phyloP scores from a whole-genome alignment of 2,113 vertebrate genomes.

The Epinephelus moara region DNA sequence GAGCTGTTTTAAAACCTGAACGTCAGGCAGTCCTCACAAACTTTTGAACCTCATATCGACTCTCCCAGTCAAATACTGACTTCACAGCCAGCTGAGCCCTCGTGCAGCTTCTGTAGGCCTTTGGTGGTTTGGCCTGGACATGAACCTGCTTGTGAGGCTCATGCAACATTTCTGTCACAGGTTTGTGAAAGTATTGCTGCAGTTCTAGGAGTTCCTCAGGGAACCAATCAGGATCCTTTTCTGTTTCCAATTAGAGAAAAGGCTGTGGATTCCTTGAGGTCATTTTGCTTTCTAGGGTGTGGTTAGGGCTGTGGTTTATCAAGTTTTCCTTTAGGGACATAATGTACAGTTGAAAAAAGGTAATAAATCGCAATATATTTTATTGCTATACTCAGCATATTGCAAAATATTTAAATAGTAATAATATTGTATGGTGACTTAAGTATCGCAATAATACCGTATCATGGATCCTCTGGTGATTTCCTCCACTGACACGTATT shows the following conservation, averaged over 20 bases:
- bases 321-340: no score
- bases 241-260: not conserved
- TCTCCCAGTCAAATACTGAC: not conserved
- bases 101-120: not conserved
- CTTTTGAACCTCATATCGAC: not conserved
- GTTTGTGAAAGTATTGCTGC: not conserved
- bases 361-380: no score
- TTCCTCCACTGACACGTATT: not conserved
- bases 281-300: not conserved
- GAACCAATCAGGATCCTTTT: not conserved
- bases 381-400: no score
- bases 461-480: no score
- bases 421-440: no score
- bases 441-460: no score
- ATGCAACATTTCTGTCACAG: not conserved
- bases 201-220: constrained; percentile 7
- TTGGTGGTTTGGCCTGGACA: not conserved
- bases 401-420: no score
- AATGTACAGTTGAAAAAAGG: no score
- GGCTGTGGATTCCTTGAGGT: not conserved
- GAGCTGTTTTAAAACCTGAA: not conserved
- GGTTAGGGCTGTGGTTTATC: no score
- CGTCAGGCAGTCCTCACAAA: not conserved
- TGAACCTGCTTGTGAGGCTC: constrained; percentile 18
- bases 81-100: not conserved